Evolutionary conservation across 2,888 invertebrate genomes (phyloP).

Genomic region (Aquatica leii): DNA sequence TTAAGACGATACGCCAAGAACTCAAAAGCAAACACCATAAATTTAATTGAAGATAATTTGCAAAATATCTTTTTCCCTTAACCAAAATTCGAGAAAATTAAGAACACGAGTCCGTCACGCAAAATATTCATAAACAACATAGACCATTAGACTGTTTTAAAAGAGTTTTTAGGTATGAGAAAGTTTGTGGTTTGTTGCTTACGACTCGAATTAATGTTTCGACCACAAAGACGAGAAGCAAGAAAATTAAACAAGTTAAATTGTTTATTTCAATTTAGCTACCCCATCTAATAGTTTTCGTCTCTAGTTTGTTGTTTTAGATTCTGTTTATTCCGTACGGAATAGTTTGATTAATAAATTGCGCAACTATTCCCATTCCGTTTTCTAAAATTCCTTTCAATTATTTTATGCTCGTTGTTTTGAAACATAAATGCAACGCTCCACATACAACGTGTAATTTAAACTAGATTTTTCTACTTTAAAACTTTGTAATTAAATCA

Average conservation of each 20-base stretch:
- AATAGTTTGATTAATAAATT: constrained; percentile 37
- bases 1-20: no score
- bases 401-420: not conserved
- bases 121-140: constrained; percentile 36
- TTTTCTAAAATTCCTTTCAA: constrained; percentile 19
- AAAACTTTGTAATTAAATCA: no score
- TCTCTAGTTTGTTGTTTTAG: constrained; percentile 33
- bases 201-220: constrained; percentile 41
- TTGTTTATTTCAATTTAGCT: constrained; percentile 44
- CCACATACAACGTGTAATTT: no score
- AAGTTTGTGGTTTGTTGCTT: constrained; percentile 39
- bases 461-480: no score
- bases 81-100: no score
- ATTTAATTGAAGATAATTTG: no score
- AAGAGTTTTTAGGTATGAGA: constrained; percentile 33
- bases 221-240: constrained; percentile 39
- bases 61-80: no score
- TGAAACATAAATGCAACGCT: not conserved
- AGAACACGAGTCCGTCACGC: not conserved
- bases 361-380: constrained; percentile 32
- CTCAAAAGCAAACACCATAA: no score
- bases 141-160: constrained; percentile 23
- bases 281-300: constrained; percentile 32
- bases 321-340: constrained; percentile 23
- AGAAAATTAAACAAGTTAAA: constrained; percentile 45